Evolutionary conservation across 2,888 invertebrate genomes (phyloP).

Genomic region (Drosophila limbata): DNA sequence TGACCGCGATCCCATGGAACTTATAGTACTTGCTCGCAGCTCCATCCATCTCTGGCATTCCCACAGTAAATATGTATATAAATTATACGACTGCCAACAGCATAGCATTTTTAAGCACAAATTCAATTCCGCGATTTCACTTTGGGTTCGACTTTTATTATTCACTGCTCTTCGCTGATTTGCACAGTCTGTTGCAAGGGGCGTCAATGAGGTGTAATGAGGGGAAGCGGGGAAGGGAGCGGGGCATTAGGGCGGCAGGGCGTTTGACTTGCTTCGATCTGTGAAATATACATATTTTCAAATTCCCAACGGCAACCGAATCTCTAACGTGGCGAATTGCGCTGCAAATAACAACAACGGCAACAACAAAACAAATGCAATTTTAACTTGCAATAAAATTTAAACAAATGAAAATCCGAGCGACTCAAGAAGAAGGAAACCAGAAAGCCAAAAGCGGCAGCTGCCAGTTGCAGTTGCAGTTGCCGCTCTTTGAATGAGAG

Average conservation of each 20-base stretch:
- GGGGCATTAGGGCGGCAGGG: neutral
- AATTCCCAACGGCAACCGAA: slow-evolving; percentile 54
- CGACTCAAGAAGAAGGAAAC: slow-evolving; percentile 22
- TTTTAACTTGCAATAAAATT: slow-evolving; percentile 62
- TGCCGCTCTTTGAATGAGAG: slow-evolving; percentile 13
- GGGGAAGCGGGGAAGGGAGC: neutral
- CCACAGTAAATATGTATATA: slow-evolving; percentile 60
- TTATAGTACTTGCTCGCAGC: slow-evolving; percentile 16
- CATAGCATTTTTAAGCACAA: slow-evolving; percentile 49
- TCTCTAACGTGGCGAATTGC: slow-evolving; percentile 39
- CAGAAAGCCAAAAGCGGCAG: neutral
- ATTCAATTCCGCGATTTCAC: slow-evolving; percentile 70
- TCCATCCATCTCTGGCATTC: slow-evolving; percentile 51
- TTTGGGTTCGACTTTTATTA: slow-evolving; percentile 49
- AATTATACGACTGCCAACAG: slow-evolving; percentile 49
- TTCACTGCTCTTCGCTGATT: slow-evolving; percentile 48
- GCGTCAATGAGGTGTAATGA: slow-evolving; percentile 1
- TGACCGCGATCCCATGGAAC: slow-evolving; percentile 69
- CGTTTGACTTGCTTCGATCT: slow-evolving; percentile 41
- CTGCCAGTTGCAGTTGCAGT: slow-evolving; percentile 26
- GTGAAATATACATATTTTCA: slow-evolving; percentile 64
- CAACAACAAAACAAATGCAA: slow-evolving; percentile 28
- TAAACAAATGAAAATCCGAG: slow-evolving; percentile 60
- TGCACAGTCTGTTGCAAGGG: slow-evolving; percentile 14
- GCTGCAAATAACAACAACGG: slow-evolving; percentile 35